Base-by-base conservation (phyloP, 1,140 invertebrate genomes). In the Trichoplusia ni region DNA sequence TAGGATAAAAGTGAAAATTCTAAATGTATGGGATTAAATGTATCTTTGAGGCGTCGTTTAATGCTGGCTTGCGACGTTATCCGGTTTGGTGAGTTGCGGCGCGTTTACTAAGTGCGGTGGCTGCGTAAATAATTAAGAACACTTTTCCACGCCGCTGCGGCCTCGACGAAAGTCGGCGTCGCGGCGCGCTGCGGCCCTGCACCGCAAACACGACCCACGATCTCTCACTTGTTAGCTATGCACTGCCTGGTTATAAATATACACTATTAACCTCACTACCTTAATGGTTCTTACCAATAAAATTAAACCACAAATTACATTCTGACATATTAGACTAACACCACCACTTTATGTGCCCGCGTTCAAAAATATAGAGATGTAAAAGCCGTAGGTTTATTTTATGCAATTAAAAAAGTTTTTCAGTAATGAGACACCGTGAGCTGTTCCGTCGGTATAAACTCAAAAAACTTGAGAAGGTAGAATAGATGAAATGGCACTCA, bases 41-140 rank as follows among this genome's bases (percentile, higher is more conserved):
- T 35, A 61, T 68, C 37, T 44, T 38, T 42, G 16, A 19, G 23
- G 21, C 44, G 31, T 23, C 53, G 14, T 38, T 47, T 19, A 23
- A 18, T 58, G 35, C 53, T 31, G 29, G 27, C 37, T 58, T 44
- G 54, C 14, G 37, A 51, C 27, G 40, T 51, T 64, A 49, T 60
- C 33, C 54, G 25, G 54, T 54, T 58, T 19, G 9, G 54, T 58
- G 67, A 54, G 46, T 53, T 69, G 69, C 59, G 62, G 47, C 71
- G 67, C 79, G 69, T 79, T 79, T 75, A 68, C 75, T 67, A 44
- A 58, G 65, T 70, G 72, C 51, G 63, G 65, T 71, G 62, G 64
- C 67, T 71, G 71, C 77, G 77, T 86, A 64, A 81, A 84, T 86
- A 84, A 86, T 86, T 86, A 82, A 86, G 80, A 75, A 75, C 77